These are phyloP conservation scores for Cerceris rybyensis DNA, from an alignment of 2,888 invertebrate genomes.

Conservation along the genomic window DNA sequence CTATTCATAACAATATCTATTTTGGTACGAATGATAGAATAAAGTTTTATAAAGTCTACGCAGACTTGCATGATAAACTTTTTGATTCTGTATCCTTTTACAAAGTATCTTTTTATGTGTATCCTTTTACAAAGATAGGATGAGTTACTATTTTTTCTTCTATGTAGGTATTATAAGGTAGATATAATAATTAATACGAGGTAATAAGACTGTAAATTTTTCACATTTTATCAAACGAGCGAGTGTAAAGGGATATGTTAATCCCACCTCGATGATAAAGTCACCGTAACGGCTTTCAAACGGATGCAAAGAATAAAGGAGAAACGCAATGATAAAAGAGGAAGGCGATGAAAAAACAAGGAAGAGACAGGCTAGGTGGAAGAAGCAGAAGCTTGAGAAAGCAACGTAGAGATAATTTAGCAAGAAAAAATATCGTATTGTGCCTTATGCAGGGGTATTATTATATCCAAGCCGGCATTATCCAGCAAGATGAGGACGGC, in stretches of 20 bases:
- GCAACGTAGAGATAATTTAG: slow-evolving; percentile 67
- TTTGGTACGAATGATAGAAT: background rate
- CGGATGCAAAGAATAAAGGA: slow-evolving; percentile 11
- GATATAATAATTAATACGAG: too few species aligned
- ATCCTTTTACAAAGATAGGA: too few species aligned
- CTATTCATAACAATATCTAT: background rate
- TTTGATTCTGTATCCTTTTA: too few species aligned
- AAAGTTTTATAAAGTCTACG: background rate
- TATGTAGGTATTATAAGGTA: too few species aligned
- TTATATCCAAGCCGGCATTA: slow-evolving; percentile 69
- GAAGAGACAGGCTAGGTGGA: slow-evolving; percentile 23
- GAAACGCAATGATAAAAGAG: slow-evolving; percentile 10
- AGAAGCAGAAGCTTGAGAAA: slow-evolving; percentile 50
- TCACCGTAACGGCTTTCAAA: background rate
- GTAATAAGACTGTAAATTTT: too few species aligned
- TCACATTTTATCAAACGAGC: too few species aligned
- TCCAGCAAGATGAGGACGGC: slow-evolving; percentile 55
- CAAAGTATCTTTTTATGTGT: too few species aligned
- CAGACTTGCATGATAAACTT: too few species aligned
- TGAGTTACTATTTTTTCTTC: too few species aligned
- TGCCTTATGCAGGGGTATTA: slow-evolving; percentile 64
- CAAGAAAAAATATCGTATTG: slow-evolving; percentile 70
- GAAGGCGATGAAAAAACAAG: slow-evolving; percentile 8
- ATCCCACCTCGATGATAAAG: background rate
- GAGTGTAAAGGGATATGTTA: background rate